A percentile compares a stretch with the other conserved stretches of the same genome.
Conservation (phyloP, 2,113 vertebrate genomes). For the Lepidothrix coronata region DNA sequence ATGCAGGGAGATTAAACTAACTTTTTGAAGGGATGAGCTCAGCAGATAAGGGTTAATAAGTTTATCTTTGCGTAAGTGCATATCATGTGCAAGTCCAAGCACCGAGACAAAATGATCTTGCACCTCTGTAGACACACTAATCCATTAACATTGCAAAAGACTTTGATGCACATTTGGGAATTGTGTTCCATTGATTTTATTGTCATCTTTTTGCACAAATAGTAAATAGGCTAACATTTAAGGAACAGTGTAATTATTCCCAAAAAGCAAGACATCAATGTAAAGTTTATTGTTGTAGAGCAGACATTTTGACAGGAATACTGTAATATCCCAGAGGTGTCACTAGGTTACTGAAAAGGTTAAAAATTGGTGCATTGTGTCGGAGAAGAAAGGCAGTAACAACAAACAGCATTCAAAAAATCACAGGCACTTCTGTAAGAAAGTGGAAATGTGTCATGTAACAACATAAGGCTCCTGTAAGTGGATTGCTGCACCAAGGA, state of each 20-base stretch:
- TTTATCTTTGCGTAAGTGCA: neutral
- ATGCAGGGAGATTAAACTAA: conserved; percentile 11
- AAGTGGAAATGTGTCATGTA: conserved; percentile 50
- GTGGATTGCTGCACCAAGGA: conserved; percentile 4
- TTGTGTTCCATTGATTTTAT: conserved; percentile 78
- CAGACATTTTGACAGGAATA: conserved; percentile 71
- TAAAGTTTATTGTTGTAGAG: conserved; percentile 75
- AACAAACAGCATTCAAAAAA: conserved; percentile 49
- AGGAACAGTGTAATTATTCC: conserved; percentile 78
- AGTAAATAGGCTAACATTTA: conserved; percentile 79
- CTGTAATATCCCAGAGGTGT: conserved; percentile 59
- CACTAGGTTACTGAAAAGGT: conserved; percentile 69
- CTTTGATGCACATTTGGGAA: conserved; percentile 72
- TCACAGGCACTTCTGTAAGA: conserved; percentile 19
- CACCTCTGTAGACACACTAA: conserved; percentile 19
- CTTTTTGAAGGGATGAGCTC: conserved; percentile 25
- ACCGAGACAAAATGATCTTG: conserved; percentile 17
- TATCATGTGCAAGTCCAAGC: neutral
- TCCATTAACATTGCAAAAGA: conserved; percentile 73
- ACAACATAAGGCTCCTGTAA: conserved; percentile 22
- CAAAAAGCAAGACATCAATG: conserved; percentile 81
- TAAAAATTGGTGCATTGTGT: conserved; percentile 51
- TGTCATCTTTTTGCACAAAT: conserved; percentile 79
- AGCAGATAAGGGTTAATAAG: conserved; percentile 33
- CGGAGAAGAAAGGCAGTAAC: conserved; percentile 19